These are phyloP conservation scores for Drosophila melanosoma DNA, from an alignment of 2,888 invertebrate species.

Conservation along the genomic window DNA sequence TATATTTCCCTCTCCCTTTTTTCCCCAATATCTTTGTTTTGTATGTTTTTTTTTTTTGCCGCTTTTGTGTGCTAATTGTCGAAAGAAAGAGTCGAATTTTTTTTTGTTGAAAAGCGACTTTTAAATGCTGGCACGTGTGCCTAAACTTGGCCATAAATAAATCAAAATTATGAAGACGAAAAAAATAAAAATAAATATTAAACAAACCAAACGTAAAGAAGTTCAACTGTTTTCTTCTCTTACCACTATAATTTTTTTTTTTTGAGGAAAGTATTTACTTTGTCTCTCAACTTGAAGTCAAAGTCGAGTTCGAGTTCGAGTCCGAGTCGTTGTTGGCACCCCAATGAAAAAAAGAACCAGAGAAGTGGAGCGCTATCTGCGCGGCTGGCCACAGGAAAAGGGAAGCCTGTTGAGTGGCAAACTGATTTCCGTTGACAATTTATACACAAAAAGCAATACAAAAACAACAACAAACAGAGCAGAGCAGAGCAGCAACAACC, in stretches of 20 bases:
- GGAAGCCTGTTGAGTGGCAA: slow-evolving; percentile 83
- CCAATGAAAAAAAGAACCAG: slow-evolving; percentile 33
- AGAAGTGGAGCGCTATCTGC: slow-evolving; percentile 44
- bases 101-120: slow-evolving; percentile 43
- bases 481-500: slow-evolving; percentile 37
- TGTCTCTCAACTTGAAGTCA: slow-evolving; percentile 35
- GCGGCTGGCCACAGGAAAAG: slow-evolving; percentile 77
- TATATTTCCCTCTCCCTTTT: slow-evolving; percentile 8
- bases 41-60: slow-evolving; percentile 22
- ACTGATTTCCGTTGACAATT: slow-evolving; percentile 83
- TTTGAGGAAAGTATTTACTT: slow-evolving; percentile 43
- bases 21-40: slow-evolving; percentile 8
- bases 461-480: slow-evolving; percentile 28
- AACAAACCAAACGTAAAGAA: slow-evolving; percentile 42
- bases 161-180: slow-evolving; percentile 27
- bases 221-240: slow-evolving; percentile 29
- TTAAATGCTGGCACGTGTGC: slow-evolving; percentile 74
- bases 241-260: not conserved
- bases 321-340: slow-evolving; percentile 43
- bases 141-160: slow-evolving; percentile 62
- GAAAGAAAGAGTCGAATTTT: slow-evolving; percentile 49
- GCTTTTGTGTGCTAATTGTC: slow-evolving; percentile 68
- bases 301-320: slow-evolving; percentile 32
- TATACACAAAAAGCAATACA: slow-evolving; percentile 61
- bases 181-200: slow-evolving; percentile 28